Base-by-base conservation (phyloP, 2,113 vertebrate genomes). In the Lampris incognitus region DNA sequence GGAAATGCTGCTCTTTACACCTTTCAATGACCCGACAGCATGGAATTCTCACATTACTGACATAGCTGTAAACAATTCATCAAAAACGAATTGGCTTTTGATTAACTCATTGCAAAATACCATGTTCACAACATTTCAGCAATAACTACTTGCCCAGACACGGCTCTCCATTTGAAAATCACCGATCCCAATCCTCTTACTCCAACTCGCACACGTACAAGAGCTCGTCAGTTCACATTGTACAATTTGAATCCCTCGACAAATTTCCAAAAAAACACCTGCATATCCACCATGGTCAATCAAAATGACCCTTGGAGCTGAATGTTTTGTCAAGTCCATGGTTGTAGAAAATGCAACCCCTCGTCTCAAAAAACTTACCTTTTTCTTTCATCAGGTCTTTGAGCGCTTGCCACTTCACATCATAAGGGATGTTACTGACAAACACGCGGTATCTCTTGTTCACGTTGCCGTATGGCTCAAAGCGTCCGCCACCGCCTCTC, bases 371-470 rank as follows among this genome's bases (percentile, higher is more conserved):
- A 50, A 67, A 51, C 93, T 93, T 97, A 99, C 97, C 98, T 98
- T 97, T 98, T 88, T 99, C 98, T 93, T 98, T 98, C 92, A 99
- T 97, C 80, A 99, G 94, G 87, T 99, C 97, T 93, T 99, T 99
- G 24, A 99, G 96, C 10, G 96, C 95, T 92, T 99, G 98, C 97
- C 98, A 99, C 91, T 99, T 98, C 79, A 99, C 96, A 88, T 99
- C 97, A 67, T 98, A 99, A 0, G 98, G 97, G 81, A 99, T 99
- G 92, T 99, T 99, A 92, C 97, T 99, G 91, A 99, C 98, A 92
- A 99, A 98, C 67, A 98, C 97, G 6, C 97, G 88, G 92, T 97
- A 99, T 95, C 97, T 91, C 56, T 95, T 96, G 85, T 96, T 94
- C 48, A 94, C 94, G 52, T 95, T 96, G 76, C 95, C 91, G 65